Conservation (phyloP, 2,797 vertebrate genomes). For the Macroramphosus scolopax region DNA sequence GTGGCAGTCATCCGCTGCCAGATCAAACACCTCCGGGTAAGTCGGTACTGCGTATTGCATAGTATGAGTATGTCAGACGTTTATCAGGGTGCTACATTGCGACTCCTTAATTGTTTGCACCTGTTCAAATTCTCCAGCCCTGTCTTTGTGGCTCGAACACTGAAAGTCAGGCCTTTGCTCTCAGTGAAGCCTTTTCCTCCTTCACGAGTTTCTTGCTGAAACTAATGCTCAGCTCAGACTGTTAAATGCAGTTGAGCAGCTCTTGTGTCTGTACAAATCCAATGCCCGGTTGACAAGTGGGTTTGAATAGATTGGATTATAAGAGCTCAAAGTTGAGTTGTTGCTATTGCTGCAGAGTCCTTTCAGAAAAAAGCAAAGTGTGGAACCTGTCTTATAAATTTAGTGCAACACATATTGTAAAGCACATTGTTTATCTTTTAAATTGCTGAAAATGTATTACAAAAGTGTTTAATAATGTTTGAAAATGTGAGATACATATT, state of each 20-base stretch:
- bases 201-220: constrained; percentile 7
- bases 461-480: no score
- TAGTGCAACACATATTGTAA: no score
- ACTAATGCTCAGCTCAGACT: constrained; percentile 40
- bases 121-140: background rate
- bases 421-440: no score
- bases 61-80: background rate
- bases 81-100: background rate
- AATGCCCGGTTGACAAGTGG: constrained; percentile 36
- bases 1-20: constrained; percentile 84
- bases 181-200: constrained; percentile 1
- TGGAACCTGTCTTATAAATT: no score
- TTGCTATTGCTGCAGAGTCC: constrained; percentile 25
- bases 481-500: no score
- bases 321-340: constrained; percentile 34
- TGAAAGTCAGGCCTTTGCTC: constrained; percentile 1
- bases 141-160: background rate
- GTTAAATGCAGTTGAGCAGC: constrained; percentile 30
- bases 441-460: no score
- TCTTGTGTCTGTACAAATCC: constrained; percentile 44
- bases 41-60: background rate
- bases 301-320: constrained; percentile 59
- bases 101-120: background rate
- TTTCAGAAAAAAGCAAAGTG: no score
- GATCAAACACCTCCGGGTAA: constrained; percentile 85